Evolutionary conservation across 1,140 invertebrate genomes (phyloP), one percentile per base, ranked within the genome.

Genomic region (Acromyrmex charruanus): DNA sequence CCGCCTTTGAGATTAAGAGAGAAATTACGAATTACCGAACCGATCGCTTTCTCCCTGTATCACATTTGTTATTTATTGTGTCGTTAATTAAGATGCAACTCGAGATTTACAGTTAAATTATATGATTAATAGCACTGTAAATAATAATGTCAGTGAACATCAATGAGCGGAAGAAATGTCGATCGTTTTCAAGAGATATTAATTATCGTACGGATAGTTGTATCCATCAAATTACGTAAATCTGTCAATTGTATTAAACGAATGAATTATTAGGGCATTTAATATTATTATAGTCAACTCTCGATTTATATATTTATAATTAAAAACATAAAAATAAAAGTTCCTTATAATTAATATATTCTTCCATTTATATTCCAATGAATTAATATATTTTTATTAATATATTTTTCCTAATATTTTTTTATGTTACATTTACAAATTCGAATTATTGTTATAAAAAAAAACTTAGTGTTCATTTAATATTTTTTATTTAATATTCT

Each of bases 161-260:
- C 68, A 49, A 74, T 61, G n/a, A 59, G 2, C n/a, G 51, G 66
- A 65, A 81, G 35, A 75, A 84, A 74, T 25, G 18, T 75, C n/a
- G 21, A 55, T 63, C 28, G 3, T 51, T 74, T 63, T 75, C 21
- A 58, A 84, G 28, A 25, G 39, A 7, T 18, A 84, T 84, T 61
- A 75, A 84, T 84, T 69, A 84, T 31, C 18, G 25, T 9, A 21
- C 12, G n/a, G 55, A 63, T 25, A 61, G 14, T 28, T 44, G 16
- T 44, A 69, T 18, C 49, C n/a, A 39, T 68, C 39, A 31, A n/a
- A 82, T 74, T 74, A 44, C 25, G 18, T 35, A 39, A 51, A 84
- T 84, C 35, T 74, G 31, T 74, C 44, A 61, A 75, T 63, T 72
- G 31, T 21, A 18, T 14, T 25, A 53, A 59, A 84, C n/a, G 18